Percentiles rank a stretch among this genome's conserved stretches.
Evolutionary conservation across 2,113 vertebrate species (phyloP).

Genomic region (Propithecus coquereli): DNA sequence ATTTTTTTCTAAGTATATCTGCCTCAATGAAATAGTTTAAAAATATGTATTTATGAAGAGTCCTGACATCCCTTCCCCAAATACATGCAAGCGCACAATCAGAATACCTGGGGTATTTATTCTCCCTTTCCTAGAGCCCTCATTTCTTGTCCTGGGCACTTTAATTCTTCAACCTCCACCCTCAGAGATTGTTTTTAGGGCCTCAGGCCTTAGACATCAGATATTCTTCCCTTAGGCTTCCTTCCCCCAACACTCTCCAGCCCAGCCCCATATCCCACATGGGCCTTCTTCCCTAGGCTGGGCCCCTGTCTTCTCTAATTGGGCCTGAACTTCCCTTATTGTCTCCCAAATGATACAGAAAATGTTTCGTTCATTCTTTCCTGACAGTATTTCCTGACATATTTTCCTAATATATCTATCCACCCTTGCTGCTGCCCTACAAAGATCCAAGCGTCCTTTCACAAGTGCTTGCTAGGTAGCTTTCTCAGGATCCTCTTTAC

Average conservation of each 20-base stretch:
- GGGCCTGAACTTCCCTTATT: neutral
- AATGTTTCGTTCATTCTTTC: neutral
- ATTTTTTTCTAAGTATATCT: conserved; percentile 41
- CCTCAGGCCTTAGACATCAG: neutral
- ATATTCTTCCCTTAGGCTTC: neutral
- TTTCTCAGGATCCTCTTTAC: neutral
- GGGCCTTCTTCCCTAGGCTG: neutral
- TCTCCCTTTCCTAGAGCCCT: neutral
- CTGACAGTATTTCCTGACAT: neutral
- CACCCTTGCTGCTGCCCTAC: neutral
- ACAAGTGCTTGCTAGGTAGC: neutral
- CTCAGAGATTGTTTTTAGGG: neutral
- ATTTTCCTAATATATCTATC: neutral
- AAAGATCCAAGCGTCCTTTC: neutral
- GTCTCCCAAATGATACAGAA: neutral
- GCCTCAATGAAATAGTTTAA: neutral
- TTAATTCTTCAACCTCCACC: neutral
- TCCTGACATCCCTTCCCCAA: neutral
- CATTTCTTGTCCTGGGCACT: neutral
- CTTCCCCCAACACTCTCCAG: too few relatives aligned
- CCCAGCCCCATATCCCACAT: too few relatives aligned
- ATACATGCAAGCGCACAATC: neutral
- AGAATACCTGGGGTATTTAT: neutral
- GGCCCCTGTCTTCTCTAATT: neutral
- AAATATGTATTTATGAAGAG: conserved; percentile 12